These are phyloP conservation scores for Eristalis tenax DNA, from an alignment of 2,888 invertebrate genomes.

Conservation along the genomic window DNA sequence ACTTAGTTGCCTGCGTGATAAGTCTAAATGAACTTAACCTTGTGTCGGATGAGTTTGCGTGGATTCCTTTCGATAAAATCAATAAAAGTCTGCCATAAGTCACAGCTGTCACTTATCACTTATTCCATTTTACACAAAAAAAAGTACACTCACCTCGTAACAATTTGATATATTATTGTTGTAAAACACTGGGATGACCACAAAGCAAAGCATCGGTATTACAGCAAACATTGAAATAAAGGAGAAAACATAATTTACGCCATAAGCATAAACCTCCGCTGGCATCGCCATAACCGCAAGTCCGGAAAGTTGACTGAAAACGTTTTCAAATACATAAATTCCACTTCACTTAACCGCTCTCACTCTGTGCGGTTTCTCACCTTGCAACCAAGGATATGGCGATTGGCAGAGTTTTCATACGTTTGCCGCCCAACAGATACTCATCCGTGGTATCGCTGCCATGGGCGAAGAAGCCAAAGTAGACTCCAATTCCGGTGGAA, in stretches of 20 bases:
- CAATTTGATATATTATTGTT: slow-evolving; percentile 82
- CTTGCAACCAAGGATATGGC: slow-evolving; percentile 85
- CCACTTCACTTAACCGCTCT: background rate
- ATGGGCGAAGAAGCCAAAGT: slow-evolving; percentile 83
- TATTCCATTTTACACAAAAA: background rate
- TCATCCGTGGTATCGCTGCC: slow-evolving; percentile 82
- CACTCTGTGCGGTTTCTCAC: slow-evolving; percentile 66
- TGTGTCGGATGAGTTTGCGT: background rate
- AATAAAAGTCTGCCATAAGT: background rate
- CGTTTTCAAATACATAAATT: slow-evolving; percentile 24
- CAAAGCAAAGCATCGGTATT: slow-evolving; percentile 77
- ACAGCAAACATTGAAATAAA: slow-evolving; percentile 80
- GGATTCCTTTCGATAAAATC: background rate
- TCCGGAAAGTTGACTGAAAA: slow-evolving; percentile 82
- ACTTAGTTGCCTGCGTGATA: background rate
- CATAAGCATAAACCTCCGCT: slow-evolving; percentile 82
- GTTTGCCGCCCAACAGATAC: slow-evolving; percentile 83
- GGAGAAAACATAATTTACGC: slow-evolving; percentile 81
- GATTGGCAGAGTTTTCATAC: slow-evolving; percentile 84
- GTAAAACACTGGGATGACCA: slow-evolving; percentile 82
- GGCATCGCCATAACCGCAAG: slow-evolving; percentile 83
- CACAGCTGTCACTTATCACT: background rate
- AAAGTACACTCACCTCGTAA: slow-evolving; percentile 79
- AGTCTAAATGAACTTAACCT: background rate
- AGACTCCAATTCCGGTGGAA: slow-evolving; percentile 84